Percentiles rank a stretch among this genome's conserved stretches.
These are phyloP conservation scores for Scaptomyza flava DNA, from an alignment of 2,888 invertebrate genomes.

Conservation along the genomic window DNA sequence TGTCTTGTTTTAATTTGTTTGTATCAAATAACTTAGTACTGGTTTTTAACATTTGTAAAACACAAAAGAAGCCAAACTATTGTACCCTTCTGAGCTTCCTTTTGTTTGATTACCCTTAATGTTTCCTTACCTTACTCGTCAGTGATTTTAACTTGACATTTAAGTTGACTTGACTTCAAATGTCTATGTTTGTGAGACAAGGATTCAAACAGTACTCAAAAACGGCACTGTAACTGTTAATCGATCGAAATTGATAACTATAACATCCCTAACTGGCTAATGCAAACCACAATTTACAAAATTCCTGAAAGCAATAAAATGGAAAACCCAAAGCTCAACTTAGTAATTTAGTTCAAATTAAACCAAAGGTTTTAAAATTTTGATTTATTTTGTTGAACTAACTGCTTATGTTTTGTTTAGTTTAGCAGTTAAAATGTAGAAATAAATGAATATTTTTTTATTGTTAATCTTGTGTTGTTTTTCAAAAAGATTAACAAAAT, in stretches of 20 bases:
- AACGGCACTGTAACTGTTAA: not conserved
- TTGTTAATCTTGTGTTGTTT: too few relatives aligned
- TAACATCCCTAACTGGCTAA: too few relatives aligned
- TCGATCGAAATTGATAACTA: not conserved
- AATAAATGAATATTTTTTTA: too few relatives aligned
- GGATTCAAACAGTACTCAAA: not conserved
- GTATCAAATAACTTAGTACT: not conserved
- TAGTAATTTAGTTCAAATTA: too few relatives aligned
- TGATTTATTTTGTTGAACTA: too few relatives aligned
- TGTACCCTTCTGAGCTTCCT: conserved; percentile 27
- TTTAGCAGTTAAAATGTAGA: too few relatives aligned
- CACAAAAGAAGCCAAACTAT: conserved; percentile 46
- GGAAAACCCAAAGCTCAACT: too few relatives aligned
- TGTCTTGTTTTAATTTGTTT: conserved; percentile 12
- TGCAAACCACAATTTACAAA: too few relatives aligned
- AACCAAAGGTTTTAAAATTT: too few relatives aligned
- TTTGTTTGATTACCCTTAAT: conserved; percentile 12
- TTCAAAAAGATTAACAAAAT: too few relatives aligned
- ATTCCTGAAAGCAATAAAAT: too few relatives aligned
- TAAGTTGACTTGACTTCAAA: conserved; percentile 29
- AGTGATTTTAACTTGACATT: conserved; percentile 15
- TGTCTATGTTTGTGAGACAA: not conserved
- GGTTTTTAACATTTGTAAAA: conserved; percentile 6
- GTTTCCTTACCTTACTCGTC: conserved; percentile 7
- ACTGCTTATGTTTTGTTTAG: too few relatives aligned